These are phyloP conservation scores for Bufotes viridis DNA, from an alignment of 2,797 vertebrate genomes.

Conservation along the genomic window DNA sequence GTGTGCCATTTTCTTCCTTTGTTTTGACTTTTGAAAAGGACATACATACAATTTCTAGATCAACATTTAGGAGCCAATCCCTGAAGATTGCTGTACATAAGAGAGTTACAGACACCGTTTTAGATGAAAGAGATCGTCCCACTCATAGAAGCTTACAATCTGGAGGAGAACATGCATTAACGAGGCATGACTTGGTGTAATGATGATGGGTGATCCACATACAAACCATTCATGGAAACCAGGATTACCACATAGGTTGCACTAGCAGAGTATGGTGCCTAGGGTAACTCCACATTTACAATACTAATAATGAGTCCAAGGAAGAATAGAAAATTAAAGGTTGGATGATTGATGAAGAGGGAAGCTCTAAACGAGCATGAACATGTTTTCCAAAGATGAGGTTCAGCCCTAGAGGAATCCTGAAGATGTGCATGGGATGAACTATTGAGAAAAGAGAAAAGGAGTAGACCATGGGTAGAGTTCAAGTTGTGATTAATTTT, in stretches of 20 bases:
- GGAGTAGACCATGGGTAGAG: conserved; percentile 62
- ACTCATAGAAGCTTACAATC: conserved; percentile 9
- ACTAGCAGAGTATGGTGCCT: not conserved
- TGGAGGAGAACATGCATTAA: conserved; percentile 2
- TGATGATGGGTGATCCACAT: not conserved
- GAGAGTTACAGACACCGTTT: not conserved
- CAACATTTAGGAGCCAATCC: not conserved
- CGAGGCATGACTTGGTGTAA: not conserved
- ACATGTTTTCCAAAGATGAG: conserved; percentile 34
- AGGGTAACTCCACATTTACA: conserved; percentile 4
- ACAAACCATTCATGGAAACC: not conserved
- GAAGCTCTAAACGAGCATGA: not conserved
- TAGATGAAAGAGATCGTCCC: not conserved
- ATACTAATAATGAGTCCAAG: not conserved
- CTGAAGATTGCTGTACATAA: not conserved
- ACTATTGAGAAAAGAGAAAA: conserved; percentile 62
- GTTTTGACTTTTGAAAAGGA: not conserved
- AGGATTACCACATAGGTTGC: not conserved
- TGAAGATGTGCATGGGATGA: conserved; percentile 45
- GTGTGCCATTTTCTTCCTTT: not conserved
- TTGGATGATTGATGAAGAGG: conserved; percentile 14
- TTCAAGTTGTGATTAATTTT: conserved; percentile 66
- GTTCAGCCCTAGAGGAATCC: conserved; percentile 25
- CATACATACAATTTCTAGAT: not conserved
- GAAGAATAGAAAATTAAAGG: not conserved